Evolutionary conservation across 2,113 vertebrate species (phyloP).

Genomic region (Euleptes europaea): DNA sequence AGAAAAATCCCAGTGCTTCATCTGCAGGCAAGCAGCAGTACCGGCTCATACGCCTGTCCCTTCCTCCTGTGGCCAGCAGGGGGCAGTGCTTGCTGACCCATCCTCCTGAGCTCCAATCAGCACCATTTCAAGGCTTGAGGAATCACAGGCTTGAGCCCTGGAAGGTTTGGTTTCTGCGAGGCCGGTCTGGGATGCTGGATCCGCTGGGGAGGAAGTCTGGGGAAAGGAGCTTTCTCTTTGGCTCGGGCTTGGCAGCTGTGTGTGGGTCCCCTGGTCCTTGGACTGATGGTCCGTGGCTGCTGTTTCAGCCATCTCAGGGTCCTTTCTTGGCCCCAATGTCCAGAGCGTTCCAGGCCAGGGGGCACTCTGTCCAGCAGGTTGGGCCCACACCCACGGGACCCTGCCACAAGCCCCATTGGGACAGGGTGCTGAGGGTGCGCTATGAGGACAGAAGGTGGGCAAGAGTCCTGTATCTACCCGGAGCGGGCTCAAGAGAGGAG

Average conservation of each 20-base stretch:
- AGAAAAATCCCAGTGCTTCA: background rate
- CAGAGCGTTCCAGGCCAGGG: conserved; percentile 67
- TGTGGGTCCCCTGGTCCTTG: conserved; percentile 4
- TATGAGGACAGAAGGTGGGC: conserved; percentile 59
- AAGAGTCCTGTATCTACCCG: conserved; percentile 62
- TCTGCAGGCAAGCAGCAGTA: too few relatives aligned
- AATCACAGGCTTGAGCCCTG: conserved; percentile 58
- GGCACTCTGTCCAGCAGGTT: conserved; percentile 67
- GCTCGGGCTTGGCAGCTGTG: conserved; percentile 29
- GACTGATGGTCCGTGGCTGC: background rate
- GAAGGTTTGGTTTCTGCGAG: conserved; percentile 29
- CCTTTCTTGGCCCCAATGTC: conserved; percentile 58
- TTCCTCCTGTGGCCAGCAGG: conserved; percentile 61
- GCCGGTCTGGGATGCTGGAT: conserved; percentile 1
- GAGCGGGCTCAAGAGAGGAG: conserved; percentile 63
- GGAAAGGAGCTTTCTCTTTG: conserved; percentile 31
- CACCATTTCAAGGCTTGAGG: conserved; percentile 66
- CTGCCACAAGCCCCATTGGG: conserved; percentile 59
- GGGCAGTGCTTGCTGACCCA: conserved; percentile 58
- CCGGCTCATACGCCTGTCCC: conserved; percentile 60
- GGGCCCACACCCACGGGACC: conserved; percentile 69
- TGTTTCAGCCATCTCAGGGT: conserved; percentile 22
- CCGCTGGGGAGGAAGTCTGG: background rate
- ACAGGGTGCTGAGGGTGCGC: conserved; percentile 33
- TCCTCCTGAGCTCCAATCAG: conserved; percentile 57